Evolutionary conservation across 2,113 vertebrate species (phyloP), one percentile per base, ranked within the genome.

Genomic region (Chamaea fasciata): DNA sequence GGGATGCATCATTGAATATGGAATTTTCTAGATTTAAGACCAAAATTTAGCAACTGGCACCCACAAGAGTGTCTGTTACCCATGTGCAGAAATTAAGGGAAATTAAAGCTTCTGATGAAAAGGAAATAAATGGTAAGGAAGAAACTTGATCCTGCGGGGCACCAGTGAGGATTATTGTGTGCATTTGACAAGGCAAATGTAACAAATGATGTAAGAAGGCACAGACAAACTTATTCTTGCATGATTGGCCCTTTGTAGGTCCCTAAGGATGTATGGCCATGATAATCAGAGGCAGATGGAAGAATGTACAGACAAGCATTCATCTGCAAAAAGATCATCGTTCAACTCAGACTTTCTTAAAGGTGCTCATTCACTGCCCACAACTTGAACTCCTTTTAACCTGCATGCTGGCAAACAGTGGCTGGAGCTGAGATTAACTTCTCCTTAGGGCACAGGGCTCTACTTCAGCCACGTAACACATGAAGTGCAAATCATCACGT

Each of bases 321-420:
- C 71, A 78, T 80, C 50, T 88, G 44, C 55, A 86, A 64, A 83
- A 77, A 69, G 22, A 80, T 67, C 46, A 35, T 39, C 24, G 33
- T 71, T 89, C 47, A 63, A 4, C 50, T 63, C 53, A 17, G 47
- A 39, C 52, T 55, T 83, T 41, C 55, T 67, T 87, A 77, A 85
- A 80, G 73, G 56, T 63, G 44, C 31, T 88, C 87, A 67, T 81
- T 94, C 71, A 70, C 50, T 90, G 60, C 68, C 87, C 79, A 70
- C 3, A 21, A 9, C 50, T 63, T 89, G 74, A 92, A 85, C 63
- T 92, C 81, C 44, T 87, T 77, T 65, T 90, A 91, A 76, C 63
- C 82, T 76, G 35, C 16, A 19, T 0, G 0, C 65, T 73, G 76
- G 53, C 23, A 69, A 84, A 76, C 10, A n/a, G 41, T 0, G 0